Base-by-base conservation (phyloP, 1,140 invertebrate genomes). In the Galleria mellonella region DNA sequence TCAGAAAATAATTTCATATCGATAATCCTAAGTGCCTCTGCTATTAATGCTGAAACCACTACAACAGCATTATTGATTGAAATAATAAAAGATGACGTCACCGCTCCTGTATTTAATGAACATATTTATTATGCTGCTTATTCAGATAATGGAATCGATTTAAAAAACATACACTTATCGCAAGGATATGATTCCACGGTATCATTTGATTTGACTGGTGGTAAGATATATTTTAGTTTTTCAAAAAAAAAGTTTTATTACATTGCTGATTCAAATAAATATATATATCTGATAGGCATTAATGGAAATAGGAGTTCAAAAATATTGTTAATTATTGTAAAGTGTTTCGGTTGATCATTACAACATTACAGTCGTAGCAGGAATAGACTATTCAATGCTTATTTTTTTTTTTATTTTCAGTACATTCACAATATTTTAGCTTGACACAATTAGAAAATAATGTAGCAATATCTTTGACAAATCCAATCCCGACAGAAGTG, bases 101-200 rank as follows among this genome's bases (percentile, higher is more conserved):
- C 41, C 4, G 76, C 70, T 12, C 75, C 75, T 13, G 46, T 71
- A n/a, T 76, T 79, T 51, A 64, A 40, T 40, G 39, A 66, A 46
- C 51, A 62, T 39, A 67, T 72, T 43, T 79, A 76, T 43, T 15
- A 53, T 8, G 66, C 54, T 11, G 48, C 29, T 9, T 76, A 67
- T 35, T 39, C 30, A 9, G 48, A 53, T 10, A 32, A 33, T 1
- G 38, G 30, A 27, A 32, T 72, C 9, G 33, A 55, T 35, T 43
- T 73, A 12, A 58, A 66, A 40, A 46, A 51, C 27, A 73, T 78
- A 5, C 47, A 17, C 36, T 52, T 78, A 37, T 39, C 31, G 41
- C 74, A 78, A 57, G 72, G 74, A 7, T 75, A 49, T 28, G 65
- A 74, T 39, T 43, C 49, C 23, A 44, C 37, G 12, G 65, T 75